Conservation (phyloP, 2,113 vertebrate species). For the Leptobrachium ailaonicum region DNA sequence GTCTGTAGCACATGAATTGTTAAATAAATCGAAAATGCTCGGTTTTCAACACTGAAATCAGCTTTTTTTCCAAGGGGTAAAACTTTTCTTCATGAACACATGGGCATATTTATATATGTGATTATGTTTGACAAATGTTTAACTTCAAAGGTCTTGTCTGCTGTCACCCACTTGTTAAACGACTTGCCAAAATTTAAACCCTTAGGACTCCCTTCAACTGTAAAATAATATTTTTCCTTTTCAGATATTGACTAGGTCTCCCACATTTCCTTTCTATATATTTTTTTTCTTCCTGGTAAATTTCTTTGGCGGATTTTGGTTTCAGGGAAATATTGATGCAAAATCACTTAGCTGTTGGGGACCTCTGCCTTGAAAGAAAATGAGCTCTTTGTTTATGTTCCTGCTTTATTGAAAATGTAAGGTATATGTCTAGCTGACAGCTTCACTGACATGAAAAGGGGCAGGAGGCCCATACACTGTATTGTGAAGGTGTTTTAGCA, state of each 20-base stretch:
- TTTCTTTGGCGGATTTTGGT: constrained; percentile 6
- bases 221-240: constrained; percentile 48
- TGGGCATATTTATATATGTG: constrained; percentile 38
- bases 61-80: not conserved
- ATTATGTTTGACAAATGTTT: constrained; percentile 46
- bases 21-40: not conserved
- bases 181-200: constrained; percentile 37
- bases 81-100: not conserved
- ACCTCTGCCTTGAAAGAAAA: constrained; percentile 35
- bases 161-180: constrained; percentile 35
- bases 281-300: constrained; percentile 20
- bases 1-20: not conserved
- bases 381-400: constrained; percentile 24
- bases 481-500: no score
- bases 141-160: constrained; percentile 22
- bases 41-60: not conserved
- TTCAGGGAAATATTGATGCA: constrained; percentile 41
- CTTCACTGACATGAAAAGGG: not conserved
- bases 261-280: not conserved
- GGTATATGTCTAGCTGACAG: not conserved
- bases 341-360: constrained; percentile 29
- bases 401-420: constrained; percentile 15
- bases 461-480: no score
- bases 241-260: constrained; percentile 34
- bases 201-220: constrained; percentile 32